Evolutionary conservation across 2,797 vertebrate genomes (phyloP).

Genomic region (Lindbergichthys nudifrons): DNA sequence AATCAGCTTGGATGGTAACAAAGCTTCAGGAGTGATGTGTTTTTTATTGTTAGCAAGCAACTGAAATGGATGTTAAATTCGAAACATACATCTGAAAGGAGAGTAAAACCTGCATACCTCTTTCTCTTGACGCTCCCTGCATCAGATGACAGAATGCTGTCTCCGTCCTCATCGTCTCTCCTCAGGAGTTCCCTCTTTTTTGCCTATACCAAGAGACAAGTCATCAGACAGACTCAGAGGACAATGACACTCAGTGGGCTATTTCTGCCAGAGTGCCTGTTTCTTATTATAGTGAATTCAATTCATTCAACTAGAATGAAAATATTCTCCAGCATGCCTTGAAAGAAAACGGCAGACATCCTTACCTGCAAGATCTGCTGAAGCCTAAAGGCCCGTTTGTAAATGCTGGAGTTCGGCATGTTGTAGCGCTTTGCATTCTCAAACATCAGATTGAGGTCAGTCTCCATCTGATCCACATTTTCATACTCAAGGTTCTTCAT

Average conservation of each 20-base stretch:
- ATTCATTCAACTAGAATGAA: conserved; percentile 6
- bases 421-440: conserved; percentile 99
- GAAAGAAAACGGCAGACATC: not conserved
- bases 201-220: conserved; percentile 79
- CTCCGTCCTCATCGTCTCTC: conserved; percentile 94
- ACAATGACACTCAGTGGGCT: not conserved
- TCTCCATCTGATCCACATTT: conserved; percentile 92
- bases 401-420: conserved; percentile 97
- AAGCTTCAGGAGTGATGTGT: not conserved
- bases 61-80: not conserved
- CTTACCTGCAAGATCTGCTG: conserved; percentile 97
- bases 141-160: conserved; percentile 96
- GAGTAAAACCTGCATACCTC: conserved; percentile 81
- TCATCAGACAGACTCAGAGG: not conserved
- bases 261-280: not conserved
- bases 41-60: not conserved
- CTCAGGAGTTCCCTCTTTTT: conserved; percentile 95
- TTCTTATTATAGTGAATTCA: not conserved
- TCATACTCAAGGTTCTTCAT: conserved; percentile 97
- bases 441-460: conserved; percentile 95
- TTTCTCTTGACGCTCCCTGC: conserved; percentile 94
- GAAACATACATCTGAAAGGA: not conserved
- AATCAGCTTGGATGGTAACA: conserved; percentile 5
- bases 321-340: not conserved
- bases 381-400: conserved; percentile 96